Percentiles rank a stretch among this genome's conserved stretches.
phyloP scores from a whole-genome alignment of 2,113 vertebrate genomes.

The Brachypodius melanocephalos region DNA sequence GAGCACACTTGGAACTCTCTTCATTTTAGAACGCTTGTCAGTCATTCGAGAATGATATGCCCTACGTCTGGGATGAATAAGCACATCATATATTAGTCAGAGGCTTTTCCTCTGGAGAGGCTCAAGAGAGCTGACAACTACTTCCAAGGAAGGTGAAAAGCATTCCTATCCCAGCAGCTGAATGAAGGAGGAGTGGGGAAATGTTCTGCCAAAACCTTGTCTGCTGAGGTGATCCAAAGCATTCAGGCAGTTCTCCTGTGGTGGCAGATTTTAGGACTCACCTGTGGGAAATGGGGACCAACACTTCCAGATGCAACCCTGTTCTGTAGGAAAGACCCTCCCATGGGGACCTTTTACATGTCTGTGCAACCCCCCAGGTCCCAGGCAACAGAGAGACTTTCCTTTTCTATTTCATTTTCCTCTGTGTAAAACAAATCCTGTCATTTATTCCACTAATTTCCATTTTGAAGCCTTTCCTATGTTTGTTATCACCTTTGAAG shows the following conservation, averaged over 20 bases:
- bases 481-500: neutral
- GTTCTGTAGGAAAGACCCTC: neutral
- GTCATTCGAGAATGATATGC: slow-evolving; percentile 80
- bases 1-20: slow-evolving; percentile 74
- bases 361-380: neutral
- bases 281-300: neutral
- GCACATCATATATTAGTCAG: slow-evolving; percentile 76
- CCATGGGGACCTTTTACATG: neutral
- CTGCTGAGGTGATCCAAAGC: neutral
- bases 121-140: slow-evolving; percentile 52
- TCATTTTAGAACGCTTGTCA: slow-evolving; percentile 84
- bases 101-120: slow-evolving; percentile 62
- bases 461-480: neutral
- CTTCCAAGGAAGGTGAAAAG: slow-evolving; percentile 52
- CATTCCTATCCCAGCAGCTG: neutral
- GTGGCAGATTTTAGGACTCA: neutral
- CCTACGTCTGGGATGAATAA: slow-evolving; percentile 76
- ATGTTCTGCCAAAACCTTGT: neutral
- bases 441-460: neutral
- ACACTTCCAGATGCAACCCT: neutral
- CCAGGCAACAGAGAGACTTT: neutral
- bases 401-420: neutral
- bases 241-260: neutral
- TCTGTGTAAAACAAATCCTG: neutral
- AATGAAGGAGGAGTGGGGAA: neutral